Evolutionary conservation across 2,888 invertebrate genomes (phyloP).

Genomic region (Hirtodrosophila alboralis): DNA sequence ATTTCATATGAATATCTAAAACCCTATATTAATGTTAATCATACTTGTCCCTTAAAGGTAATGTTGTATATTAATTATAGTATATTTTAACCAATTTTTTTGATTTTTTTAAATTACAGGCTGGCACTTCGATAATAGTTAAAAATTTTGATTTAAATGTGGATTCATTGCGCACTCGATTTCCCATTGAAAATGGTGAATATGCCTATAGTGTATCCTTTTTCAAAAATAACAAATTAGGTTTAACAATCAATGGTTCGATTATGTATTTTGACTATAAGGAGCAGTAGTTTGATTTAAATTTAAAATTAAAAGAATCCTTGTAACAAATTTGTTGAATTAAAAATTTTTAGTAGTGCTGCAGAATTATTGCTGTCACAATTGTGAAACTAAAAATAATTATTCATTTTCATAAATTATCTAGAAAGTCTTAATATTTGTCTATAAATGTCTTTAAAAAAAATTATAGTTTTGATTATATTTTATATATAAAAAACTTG

Average conservation of each 20-base stretch:
- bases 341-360: too few relatives aligned
- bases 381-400: too few relatives aligned
- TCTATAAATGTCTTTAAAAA: too few relatives aligned
- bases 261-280: constrained; percentile 15
- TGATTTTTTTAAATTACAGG: not conserved
- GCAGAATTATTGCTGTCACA: too few relatives aligned
- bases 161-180: not conserved
- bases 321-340: too few relatives aligned
- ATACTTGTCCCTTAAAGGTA: constrained; percentile 17
- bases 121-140: not conserved
- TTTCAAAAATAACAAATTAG: fast-evolving
- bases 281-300: not conserved
- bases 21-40: constrained; percentile 11
- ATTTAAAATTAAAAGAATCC: too few relatives aligned
- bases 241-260: not conserved
- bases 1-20: constrained; percentile 11
- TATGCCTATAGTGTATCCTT: constrained; percentile 14
- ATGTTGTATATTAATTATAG: not conserved
- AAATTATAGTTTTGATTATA: too few relatives aligned
- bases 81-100: not conserved
- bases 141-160: constrained; percentile 13
- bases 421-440: too few relatives aligned
- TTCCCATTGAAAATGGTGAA: constrained; percentile 26
- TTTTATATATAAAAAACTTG: too few relatives aligned
- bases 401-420: too few relatives aligned